Conservation (phyloP, 1,140 invertebrate species). For the Temnothorax longispinosus region DNA sequence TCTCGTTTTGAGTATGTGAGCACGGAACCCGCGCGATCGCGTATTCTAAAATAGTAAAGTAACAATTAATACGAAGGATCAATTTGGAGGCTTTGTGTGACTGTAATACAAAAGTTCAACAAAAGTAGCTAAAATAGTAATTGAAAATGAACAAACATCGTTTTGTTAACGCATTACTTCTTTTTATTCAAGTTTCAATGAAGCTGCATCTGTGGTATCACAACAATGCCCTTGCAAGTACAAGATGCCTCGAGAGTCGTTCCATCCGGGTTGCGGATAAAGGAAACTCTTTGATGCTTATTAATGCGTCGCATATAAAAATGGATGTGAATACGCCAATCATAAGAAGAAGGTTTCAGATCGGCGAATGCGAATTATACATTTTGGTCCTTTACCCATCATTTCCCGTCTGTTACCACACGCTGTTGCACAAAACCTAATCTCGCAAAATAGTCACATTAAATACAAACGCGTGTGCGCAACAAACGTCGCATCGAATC, state of each 20-base stretch:
- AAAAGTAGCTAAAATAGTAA: not conserved
- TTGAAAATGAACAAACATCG: not conserved
- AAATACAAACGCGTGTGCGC: constrained; percentile 40
- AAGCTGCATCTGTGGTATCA: constrained; percentile 82
- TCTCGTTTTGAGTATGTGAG: not conserved
- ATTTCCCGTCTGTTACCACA: constrained; percentile 55
- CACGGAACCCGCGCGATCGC: not conserved
- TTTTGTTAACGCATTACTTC: constrained; percentile 73
- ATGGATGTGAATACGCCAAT: constrained; percentile 64
- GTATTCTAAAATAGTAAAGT: not conserved
- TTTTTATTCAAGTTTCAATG: constrained; percentile 80
- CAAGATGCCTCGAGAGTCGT: constrained; percentile 74
- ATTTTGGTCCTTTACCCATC: constrained; percentile 73
- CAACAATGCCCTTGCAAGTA: constrained; percentile 80
- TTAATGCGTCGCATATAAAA: constrained; percentile 69
- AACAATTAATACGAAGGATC: constrained; percentile 36
- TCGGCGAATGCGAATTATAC: constrained; percentile 67
- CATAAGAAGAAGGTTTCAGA: constrained; percentile 49
- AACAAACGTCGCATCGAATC: constrained; percentile 61
- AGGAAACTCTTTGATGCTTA: constrained; percentile 47
- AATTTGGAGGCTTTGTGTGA: not conserved
- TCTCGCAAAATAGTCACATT: constrained; percentile 32
- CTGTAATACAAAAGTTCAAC: not conserved
- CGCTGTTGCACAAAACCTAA: not conserved
- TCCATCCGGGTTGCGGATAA: constrained; percentile 59